Evolutionary conservation across 2,113 vertebrate genomes (phyloP).

Genomic region (Corydoras sp.): DNA sequence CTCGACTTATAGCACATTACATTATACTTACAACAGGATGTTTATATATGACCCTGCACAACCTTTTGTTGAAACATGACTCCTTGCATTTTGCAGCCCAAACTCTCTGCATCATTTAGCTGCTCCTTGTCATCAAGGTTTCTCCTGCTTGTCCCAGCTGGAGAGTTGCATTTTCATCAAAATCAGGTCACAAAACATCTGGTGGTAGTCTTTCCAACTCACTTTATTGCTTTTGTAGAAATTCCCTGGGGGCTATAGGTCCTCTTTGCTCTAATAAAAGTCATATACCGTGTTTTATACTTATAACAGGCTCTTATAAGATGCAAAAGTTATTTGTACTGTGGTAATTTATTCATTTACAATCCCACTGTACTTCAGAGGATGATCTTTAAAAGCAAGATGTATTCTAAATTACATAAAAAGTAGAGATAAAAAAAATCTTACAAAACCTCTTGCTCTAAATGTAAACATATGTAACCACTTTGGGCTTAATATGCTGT

Average conservation of each 20-base stretch:
- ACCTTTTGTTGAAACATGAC: conserved; percentile 27
- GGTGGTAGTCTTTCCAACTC: conserved; percentile 3
- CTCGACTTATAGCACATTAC: background rate
- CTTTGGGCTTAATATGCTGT: background rate
- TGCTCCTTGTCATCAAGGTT: conserved; percentile 13
- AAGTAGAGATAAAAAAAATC: too few relatives aligned
- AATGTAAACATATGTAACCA: background rate
- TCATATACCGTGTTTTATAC: background rate
- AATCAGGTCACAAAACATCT: conserved; percentile 29
- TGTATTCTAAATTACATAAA: too few relatives aligned
- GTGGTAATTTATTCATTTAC: background rate
- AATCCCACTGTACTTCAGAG: too few relatives aligned
- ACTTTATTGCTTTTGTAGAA: background rate
- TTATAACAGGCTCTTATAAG: background rate
- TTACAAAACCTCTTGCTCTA: too few relatives aligned
- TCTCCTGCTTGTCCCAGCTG: conserved; percentile 4
- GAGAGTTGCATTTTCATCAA: conserved; percentile 26
- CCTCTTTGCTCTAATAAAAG: background rate
- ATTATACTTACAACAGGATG: conserved; percentile 29
- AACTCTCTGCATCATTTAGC: conserved; percentile 16
- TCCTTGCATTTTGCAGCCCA: conserved; percentile 1
- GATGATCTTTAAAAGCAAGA: too few relatives aligned
- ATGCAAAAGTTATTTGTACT: background rate
- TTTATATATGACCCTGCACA: conserved; percentile 14
- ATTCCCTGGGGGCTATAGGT: background rate